Conservation (phyloP, 2,797 vertebrate species). For the Myripristis murdjan region DNA sequence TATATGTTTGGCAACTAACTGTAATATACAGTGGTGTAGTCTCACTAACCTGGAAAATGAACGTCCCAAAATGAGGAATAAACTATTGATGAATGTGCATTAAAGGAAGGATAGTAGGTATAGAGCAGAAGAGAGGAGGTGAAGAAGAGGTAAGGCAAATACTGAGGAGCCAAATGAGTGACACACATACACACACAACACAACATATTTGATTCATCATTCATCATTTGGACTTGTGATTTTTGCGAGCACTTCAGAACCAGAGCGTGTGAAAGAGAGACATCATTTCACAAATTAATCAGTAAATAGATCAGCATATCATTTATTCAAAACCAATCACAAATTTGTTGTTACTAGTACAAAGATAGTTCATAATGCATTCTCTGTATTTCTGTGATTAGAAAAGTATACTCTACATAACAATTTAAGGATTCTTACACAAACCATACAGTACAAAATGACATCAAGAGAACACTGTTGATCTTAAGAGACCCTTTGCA, state of each 20-base stretch:
- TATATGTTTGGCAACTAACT: neutral
- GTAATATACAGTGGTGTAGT: too few relatives aligned
- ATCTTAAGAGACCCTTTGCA: too few relatives aligned
- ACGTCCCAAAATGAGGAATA: neutral
- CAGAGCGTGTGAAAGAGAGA: neutral
- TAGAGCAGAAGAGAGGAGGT: neutral
- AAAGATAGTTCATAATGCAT: neutral
- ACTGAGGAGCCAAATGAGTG: neutral
- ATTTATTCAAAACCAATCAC: slow-evolving; percentile 27
- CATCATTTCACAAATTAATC: neutral
- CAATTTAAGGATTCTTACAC: neutral
- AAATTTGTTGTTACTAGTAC: neutral
- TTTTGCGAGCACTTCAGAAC: neutral
- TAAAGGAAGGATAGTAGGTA: neutral
- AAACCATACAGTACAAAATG: neutral
- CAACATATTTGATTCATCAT: too few relatives aligned
- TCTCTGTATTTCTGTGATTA: slow-evolving; percentile 21
- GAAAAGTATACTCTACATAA: slow-evolving; percentile 4
- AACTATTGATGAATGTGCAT: neutral
- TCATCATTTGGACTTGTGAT: neutral
- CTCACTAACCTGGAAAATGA: too few relatives aligned
- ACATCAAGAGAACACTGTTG: slow-evolving; percentile 7
- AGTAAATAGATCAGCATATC: neutral
- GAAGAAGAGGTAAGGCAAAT: neutral
- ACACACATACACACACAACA: neutral